Conservation (phyloP, 2,797 vertebrate genomes). For the Carapus acus region DNA sequence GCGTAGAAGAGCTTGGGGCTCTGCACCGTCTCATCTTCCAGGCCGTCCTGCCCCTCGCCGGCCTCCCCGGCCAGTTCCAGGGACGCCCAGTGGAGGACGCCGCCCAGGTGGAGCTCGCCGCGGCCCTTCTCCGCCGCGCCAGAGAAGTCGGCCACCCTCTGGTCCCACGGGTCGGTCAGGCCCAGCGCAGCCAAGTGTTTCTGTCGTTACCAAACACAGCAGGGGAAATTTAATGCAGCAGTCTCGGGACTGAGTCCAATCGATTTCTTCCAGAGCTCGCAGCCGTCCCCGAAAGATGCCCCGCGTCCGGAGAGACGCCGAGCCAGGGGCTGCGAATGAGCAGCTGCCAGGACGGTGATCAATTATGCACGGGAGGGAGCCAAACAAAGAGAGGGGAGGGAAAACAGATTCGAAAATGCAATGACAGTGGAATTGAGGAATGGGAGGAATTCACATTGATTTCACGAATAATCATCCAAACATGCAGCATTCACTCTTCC, state of each 20-base stretch:
- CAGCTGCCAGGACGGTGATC: constrained; percentile 46
- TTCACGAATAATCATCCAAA: constrained; percentile 38
- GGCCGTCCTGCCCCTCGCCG: constrained; percentile 21
- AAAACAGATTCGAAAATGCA: constrained; percentile 52
- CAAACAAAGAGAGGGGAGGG: constrained; percentile 42
- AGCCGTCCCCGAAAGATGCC: constrained; percentile 1
- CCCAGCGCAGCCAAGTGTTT: constrained; percentile 61
- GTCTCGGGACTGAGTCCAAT: constrained; percentile 1
- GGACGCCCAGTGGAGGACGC: constrained; percentile 63
- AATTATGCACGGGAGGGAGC: constrained; percentile 59
- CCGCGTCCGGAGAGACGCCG: constrained; percentile 9
- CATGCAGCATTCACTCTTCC: constrained; percentile 46
- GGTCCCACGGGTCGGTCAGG: constrained; percentile 60
- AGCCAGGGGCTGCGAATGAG: constrained; percentile 15
- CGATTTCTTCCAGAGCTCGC: constrained; percentile 1
- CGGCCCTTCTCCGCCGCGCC: constrained; percentile 35
- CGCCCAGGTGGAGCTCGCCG: constrained; percentile 55
- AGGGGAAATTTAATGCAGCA: constrained; percentile 8
- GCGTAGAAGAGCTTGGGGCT: constrained; percentile 64
- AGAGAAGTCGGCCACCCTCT: constrained; percentile 60
- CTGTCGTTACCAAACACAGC: constrained; percentile 32
- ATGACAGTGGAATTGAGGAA: constrained; percentile 56
- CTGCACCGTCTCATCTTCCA: constrained; percentile 45
- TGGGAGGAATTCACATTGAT: constrained; percentile 9
- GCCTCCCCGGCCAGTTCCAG: constrained; percentile 57